phyloP scores from a whole-genome alignment of 2,797 vertebrate genomes.

The Poeciliopsis paucimaculata region DNA sequence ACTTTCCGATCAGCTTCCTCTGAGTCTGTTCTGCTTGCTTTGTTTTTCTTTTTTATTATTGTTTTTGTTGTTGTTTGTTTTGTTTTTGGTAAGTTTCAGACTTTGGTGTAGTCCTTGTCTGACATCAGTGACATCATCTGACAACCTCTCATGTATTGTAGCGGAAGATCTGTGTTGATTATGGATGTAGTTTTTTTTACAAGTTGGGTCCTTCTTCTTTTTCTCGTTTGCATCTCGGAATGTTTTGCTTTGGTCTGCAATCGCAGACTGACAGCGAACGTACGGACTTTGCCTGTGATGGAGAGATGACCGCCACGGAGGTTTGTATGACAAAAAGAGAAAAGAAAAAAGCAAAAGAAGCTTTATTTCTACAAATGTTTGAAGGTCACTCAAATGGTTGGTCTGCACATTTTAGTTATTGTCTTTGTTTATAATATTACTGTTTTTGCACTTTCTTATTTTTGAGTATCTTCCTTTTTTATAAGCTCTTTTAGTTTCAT shows the following conservation, averaged over 20 bases:
- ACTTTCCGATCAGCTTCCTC: constrained; percentile 79
- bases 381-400: constrained; percentile 11
- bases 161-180: constrained; percentile 36
- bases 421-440: not conserved
- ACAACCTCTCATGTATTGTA: constrained; percentile 64
- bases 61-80: constrained; percentile 23
- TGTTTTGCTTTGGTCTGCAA: constrained; percentile 70
- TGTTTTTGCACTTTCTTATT: not conserved
- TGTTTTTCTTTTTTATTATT: constrained; percentile 44
- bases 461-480: not conserved
- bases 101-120: constrained; percentile 39
- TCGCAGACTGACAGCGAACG: constrained; percentile 97
- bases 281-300: constrained; percentile 93
- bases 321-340: constrained; percentile 80
- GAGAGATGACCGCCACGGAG: constrained; percentile 94
- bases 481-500: not conserved
- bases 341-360: constrained; percentile 8
- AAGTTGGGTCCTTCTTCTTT: constrained; percentile 81
- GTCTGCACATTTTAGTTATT: constrained; percentile 12
- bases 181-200: constrained; percentile 48
- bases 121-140: constrained; percentile 39
- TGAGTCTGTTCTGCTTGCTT: constrained; percentile 84
- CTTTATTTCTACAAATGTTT: not conserved
- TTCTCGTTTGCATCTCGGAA: constrained; percentile 84
- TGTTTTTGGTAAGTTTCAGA: constrained; percentile 35